Evolutionary conservation across 1,140 invertebrate genomes (phyloP), one percentile per base, ranked within the genome.

Genomic region (Ceratina calcarata): DNA sequence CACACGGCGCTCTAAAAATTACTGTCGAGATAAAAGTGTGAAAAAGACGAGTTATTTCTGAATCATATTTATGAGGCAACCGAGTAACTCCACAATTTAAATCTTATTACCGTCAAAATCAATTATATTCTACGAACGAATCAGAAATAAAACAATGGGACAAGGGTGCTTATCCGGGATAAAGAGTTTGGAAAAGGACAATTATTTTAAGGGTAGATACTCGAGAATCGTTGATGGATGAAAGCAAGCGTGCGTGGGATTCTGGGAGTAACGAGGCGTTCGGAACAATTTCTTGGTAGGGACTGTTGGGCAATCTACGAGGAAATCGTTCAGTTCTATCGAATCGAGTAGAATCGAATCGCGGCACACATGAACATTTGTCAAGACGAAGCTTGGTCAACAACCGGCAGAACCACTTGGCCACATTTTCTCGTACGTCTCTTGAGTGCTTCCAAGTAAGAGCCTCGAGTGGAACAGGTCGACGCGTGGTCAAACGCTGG

Each of bases 231-330:
- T n/a, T 45, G 37, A 45, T 10, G 37, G 18, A 76, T 27, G 27
- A 65, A 51, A 61, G 12, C 51, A 13, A 16, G 10, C 57, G 16
- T 37, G 27, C 2, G 18, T 37, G 1, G n/a, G 15, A 53, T 45
- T 10, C 15, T 0, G n/a, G 22, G 61, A 58, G 13, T n/a, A n/a
- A 49, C 61, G 55, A 2, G 45, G 22, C 22, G 32, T 37, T 58
- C 53, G 78, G 81, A 78, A 85, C 80, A 62, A 85, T 84, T 85
- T 75, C 53, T 70, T 57, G 13, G 16, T 57, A 73, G 83, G 51
- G 71, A 85, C 75, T 60, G 37, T 45, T 15, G 37, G 62, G 75
- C 67, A 78, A 78, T 78, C 58, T 72, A 60, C 64, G 57, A 61
- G 49, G 32, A 78, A 69, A 81, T 83, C 62, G 61, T 53, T 22